Evolutionary conservation across 2,888 invertebrate species (phyloP), one percentile per base, ranked within the genome.

Genomic region (Fragum fragum): DNA sequence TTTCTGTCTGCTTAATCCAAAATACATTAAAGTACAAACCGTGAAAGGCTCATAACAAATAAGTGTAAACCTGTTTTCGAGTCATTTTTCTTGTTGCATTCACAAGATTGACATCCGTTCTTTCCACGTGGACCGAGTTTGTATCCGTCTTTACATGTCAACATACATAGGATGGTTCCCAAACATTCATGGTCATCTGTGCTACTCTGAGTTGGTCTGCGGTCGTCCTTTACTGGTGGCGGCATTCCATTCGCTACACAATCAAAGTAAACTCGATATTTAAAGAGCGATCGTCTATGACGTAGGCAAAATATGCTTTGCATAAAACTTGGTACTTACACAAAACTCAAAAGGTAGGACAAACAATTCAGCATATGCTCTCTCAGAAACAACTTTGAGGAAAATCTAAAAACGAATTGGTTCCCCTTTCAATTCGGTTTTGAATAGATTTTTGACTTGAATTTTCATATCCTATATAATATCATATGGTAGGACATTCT

Each of bases 81-180:
- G 6, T 57, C 39, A 53, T 74, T 73, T 47, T 77, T 80, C 68
- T 82, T 83, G 14, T 63, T 74, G 72, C 87, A 87, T 42, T 81
- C 79, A 52, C 87, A 87, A 1, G 86, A 71, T 73, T 87, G 85
- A 23, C 87, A 87, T 5, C 86, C 87, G 53, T 68, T 66, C 36
- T 79, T 78, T 14, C 77, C 80, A 39, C 81, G 81, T 18, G 79
- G 70, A 26, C 87, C 87, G 0, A 87, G 79, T 52, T 79, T 76
- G 55, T 87, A 87, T 11, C 85, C 85, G 23, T 85, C 82, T 32
- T 83, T 85, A 84, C 87, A 87, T 0, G 83, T 85, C 28, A 87
- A 52, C 87, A 87, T 87, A 57, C 87, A 87, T 9, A 87, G 29
- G 23, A 86, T 73, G 23, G 87, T 87, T 18, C 83, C 85, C 23